Evolutionary conservation across 2,797 vertebrate genomes (phyloP).

Genomic region (Ambastaia sidthimunki): DNA sequence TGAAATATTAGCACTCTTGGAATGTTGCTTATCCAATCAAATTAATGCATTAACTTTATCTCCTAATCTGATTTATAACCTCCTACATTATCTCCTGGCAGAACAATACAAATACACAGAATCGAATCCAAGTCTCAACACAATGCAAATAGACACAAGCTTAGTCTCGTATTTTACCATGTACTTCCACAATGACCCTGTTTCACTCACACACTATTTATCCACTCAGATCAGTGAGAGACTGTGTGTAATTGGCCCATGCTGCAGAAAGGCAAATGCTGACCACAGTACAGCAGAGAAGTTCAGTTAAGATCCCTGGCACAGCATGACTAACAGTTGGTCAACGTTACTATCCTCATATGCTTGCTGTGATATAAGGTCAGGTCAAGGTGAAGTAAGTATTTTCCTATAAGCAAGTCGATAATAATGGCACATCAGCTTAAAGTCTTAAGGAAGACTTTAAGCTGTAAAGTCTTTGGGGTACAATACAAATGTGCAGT

Average conservation of each 20-base stretch:
- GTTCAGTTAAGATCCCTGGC: constrained; percentile 63
- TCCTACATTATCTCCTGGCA: not conserved
- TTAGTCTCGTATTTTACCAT: not conserved
- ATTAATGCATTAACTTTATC: not conserved
- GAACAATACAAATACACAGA: not conserved
- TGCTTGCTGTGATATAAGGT: constrained; percentile 12
- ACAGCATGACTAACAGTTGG: constrained; percentile 26
- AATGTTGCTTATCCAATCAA: not conserved
- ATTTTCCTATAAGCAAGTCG: constrained; percentile 12
- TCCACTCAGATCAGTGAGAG: constrained; percentile 50
- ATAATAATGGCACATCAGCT: not conserved
- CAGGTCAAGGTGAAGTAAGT: constrained; percentile 40
- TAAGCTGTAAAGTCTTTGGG: not conserved
- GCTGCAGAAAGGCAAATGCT: constrained; percentile 33
- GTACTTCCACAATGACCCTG: not conserved
- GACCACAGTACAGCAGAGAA: constrained; percentile 7
- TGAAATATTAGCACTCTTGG: not conserved
- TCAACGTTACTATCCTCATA: not conserved
- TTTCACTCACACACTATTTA: constrained; percentile 14
- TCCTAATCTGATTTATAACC: too few species aligned
- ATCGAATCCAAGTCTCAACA: not conserved
- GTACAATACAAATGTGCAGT: not conserved
- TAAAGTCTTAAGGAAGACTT: not conserved
- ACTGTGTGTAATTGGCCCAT: constrained; percentile 36
- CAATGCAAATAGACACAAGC: not conserved